Evolutionary conservation across 2,113 vertebrate species (phyloP), one percentile per base, ranked within the genome.

Genomic region (Miniopterus natalensis): DNA sequence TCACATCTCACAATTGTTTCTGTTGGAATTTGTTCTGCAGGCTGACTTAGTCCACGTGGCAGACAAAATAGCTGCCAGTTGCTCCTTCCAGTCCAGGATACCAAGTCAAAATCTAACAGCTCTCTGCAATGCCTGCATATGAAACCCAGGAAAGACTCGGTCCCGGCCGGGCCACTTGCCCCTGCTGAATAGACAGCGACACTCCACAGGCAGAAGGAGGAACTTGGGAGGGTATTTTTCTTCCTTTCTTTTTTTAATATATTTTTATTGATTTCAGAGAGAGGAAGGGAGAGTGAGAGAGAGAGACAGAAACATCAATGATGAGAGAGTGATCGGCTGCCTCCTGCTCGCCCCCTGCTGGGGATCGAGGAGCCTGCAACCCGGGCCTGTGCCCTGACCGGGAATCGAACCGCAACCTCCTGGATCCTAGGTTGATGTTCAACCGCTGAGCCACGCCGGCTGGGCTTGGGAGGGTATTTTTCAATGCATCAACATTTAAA

Each of bases 181-280:
- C 74, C 27, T 1, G 40, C 17, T 13, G 15, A 68, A 27, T 0
- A 55, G 13, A 86, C 0, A 77, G 1, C 1, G 14, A 31, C 7
- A 36, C 18, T 61, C 1, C 21, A 14, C 3, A 47, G 17, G 12
- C 11, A 70, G 70, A 89, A 36, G 47, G 61, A 59, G 21, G 31
- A 42, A 70, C 8, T 18, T 23, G 0, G 10, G 0, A 77, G 31
- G 14, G 29, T 36, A 49, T 55, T 80, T 84, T 65, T n/a, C 36
- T 36, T 36, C 36, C 36, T 36, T 36, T 36, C 36, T 36, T 36
- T 36, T 36, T 36, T 36, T 36, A 36, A 36, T 36, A 36, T 36
- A 36, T 36, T 36, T 36, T 36, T 36, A 36, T 36, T 36, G 36
- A 36, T 36, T 36, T 36, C 36, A 36, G 36, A 36, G 36, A 36